Evolutionary conservation across 35 echinoderm and acorn worm species (phyloP).

Genomic region (Heliocidaris erythrogramma): DNA sequence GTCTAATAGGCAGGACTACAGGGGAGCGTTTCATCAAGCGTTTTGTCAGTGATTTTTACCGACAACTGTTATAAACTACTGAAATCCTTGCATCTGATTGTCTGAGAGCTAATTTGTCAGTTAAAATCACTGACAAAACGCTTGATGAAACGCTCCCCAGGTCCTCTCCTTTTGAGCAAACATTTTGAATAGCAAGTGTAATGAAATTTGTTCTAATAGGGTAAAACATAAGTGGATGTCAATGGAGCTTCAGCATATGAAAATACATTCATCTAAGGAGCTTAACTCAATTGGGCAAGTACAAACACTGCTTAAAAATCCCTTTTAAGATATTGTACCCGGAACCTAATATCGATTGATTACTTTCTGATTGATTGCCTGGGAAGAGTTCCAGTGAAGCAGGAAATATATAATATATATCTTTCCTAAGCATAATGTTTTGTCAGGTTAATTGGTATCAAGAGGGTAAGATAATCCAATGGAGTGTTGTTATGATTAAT

Average conservation of each 20-base stretch:
- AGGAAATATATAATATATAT: neutral
- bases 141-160: no score
- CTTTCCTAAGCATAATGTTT: neutral
- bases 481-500: neutral
- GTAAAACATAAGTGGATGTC: neutral
- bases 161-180: no score
- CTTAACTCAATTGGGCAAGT: neutral
- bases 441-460: neutral
- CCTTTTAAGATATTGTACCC: neutral
- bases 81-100: no score
- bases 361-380: neutral
- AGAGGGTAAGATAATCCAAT: neutral
- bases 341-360: neutral
- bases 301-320: neutral
- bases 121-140: no score
- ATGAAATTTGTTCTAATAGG: neutral
- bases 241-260: neutral
- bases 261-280: neutral
- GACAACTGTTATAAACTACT: no score
- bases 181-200: neutral
- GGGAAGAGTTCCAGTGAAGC: neutral
- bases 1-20: no score
- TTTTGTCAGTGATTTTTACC: no score
- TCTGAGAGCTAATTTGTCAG: no score
- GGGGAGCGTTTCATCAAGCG: no score